phyloP scores from a whole-genome alignment of 2,797 vertebrate species.

The Chaetodon trifasciatus region DNA sequence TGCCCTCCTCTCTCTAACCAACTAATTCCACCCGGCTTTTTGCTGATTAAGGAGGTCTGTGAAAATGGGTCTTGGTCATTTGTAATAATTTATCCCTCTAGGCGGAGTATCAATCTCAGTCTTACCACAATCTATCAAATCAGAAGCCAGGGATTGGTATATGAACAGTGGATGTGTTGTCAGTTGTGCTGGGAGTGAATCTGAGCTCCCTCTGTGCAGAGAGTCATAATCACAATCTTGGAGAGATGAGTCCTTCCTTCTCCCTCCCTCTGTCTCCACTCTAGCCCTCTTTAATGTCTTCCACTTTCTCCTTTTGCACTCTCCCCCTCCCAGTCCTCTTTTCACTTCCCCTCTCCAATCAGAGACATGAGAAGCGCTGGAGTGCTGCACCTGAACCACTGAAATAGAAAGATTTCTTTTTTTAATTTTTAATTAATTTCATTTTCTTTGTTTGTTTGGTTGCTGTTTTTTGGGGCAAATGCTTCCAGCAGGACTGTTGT shows the following conservation, averaged over 20 bases:
- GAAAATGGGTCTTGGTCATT: constrained; percentile 47
- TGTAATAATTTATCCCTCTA: constrained; percentile 56
- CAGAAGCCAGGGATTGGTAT: constrained; percentile 18
- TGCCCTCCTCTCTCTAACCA: not conserved
- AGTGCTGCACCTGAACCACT: constrained; percentile 36
- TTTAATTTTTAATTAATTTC: not conserved
- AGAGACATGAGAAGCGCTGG: constrained; percentile 25
- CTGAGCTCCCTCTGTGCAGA: constrained; percentile 52
- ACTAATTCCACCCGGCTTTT: constrained; percentile 38
- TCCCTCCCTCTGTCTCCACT: constrained; percentile 24
- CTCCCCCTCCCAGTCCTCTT: not conserved
- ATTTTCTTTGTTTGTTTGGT: not conserved
- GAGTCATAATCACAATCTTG: constrained; percentile 66
- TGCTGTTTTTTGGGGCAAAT: not conserved
- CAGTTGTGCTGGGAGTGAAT: constrained; percentile 65
- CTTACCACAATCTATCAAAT: constrained; percentile 61
- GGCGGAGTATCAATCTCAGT: constrained; percentile 69
- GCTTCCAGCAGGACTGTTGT: not conserved
- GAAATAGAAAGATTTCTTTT: not conserved
- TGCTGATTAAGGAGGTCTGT: constrained; percentile 24
- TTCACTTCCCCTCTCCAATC: constrained; percentile 29
- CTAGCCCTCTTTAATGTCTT: constrained; percentile 39
- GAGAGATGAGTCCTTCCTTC: constrained; percentile 34
- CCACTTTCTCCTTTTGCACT: constrained; percentile 33
- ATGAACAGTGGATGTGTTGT: constrained; percentile 38